These are phyloP conservation scores for Salminus brasiliensis DNA, from an alignment of 2,113 vertebrate genomes.

Conservation along the genomic window DNA sequence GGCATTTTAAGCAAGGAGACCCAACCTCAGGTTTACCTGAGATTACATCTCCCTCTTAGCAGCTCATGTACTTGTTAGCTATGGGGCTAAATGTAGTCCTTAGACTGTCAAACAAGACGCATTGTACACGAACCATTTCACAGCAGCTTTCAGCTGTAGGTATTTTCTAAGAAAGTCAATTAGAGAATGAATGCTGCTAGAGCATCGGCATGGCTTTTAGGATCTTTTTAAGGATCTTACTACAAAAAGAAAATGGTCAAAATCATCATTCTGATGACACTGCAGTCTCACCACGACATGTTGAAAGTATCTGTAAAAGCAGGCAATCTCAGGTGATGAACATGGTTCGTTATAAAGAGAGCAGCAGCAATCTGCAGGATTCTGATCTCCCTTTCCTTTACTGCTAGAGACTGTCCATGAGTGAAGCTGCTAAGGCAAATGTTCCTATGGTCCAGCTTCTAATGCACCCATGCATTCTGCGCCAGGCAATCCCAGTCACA, in stretches of 20 bases:
- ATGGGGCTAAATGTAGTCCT: too few relatives aligned
- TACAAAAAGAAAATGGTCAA: not conserved
- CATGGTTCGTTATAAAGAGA: not conserved
- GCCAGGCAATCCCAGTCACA: not conserved
- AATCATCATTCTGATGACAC: not conserved
- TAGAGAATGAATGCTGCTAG: not conserved
- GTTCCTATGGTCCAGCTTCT: conserved; percentile 2
- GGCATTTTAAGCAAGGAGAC: too few relatives aligned
- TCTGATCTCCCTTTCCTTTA: not conserved
- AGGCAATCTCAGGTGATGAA: not conserved
- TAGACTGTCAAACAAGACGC: too few relatives aligned
- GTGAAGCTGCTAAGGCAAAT: not conserved
- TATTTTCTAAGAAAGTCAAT: not conserved
- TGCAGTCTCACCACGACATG: not conserved
- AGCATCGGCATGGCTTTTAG: not conserved
- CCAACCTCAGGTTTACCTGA: too few relatives aligned
- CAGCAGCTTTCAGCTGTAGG: not conserved
- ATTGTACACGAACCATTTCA: not conserved
- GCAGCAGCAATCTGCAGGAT: not conserved
- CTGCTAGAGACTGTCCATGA: not conserved
- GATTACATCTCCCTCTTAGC: too few relatives aligned
- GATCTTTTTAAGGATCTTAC: too few relatives aligned
- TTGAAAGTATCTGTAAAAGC: not conserved
- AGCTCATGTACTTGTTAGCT: too few relatives aligned
- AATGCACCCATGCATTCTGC: not conserved